Evolutionary conservation across 2,888 invertebrate species (phyloP).

Genomic region (Strigamia transsilvanica): DNA sequence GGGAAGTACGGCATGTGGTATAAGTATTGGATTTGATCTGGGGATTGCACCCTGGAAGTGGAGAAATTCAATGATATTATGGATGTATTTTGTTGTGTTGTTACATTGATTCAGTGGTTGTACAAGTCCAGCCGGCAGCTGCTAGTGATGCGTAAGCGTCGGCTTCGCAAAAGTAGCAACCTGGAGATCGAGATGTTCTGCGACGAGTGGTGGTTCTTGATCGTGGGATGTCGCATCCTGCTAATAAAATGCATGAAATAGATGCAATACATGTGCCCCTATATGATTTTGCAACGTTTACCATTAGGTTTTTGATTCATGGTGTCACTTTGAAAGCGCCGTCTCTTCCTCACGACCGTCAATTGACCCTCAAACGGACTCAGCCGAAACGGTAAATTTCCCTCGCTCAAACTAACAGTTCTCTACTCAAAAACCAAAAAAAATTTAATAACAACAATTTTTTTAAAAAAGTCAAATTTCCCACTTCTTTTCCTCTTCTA

Average conservation of each 20-base stretch:
- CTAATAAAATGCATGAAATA: too few species aligned
- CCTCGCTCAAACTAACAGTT: neutral
- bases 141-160: neutral
- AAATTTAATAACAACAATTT: neutral
- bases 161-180: neutral
- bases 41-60: neutral
- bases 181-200: neutral
- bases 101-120: conserved; percentile 9
- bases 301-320: neutral
- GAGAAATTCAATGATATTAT: neutral
- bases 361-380: neutral
- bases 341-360: neutral
- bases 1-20: conserved; percentile 15
- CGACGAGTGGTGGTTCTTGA: neutral
- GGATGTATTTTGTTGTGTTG: neutral
- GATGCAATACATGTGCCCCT: too few species aligned
- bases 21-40: neutral
- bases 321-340: neutral
- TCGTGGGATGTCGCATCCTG: neutral
- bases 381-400: neutral
- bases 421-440: neutral
- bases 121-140: conserved; percentile 22
- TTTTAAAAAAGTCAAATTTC: neutral
- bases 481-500: neutral
- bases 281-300: neutral